Conservation (phyloP, 1,140 invertebrate genomes). For the Triops cancriformis region DNA sequence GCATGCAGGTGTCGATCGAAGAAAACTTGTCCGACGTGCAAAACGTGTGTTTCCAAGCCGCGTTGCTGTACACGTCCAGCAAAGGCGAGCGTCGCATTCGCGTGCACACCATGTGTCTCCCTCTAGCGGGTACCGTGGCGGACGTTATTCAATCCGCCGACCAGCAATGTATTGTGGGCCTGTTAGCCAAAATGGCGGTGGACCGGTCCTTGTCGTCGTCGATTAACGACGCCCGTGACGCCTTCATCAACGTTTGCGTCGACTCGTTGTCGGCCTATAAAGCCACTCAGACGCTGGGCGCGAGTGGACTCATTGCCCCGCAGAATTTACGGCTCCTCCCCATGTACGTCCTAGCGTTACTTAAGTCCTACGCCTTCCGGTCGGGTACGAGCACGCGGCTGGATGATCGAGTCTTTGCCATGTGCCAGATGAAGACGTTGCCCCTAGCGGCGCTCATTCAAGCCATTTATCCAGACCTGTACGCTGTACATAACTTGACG, state of each 20-base stretch:
- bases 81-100: conserved; percentile 95
- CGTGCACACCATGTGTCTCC: conserved; percentile 93
- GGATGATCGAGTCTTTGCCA: conserved; percentile 85
- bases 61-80: conserved; percentile 93
- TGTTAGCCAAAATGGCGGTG: conserved; percentile 94
- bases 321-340: conserved; percentile 70
- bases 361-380: conserved; percentile 84
- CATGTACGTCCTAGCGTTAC: conserved; percentile 76
- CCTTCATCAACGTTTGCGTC: conserved; percentile 87
- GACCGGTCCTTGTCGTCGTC: conserved; percentile 79
- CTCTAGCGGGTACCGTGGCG: conserved; percentile 69
- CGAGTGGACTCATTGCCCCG: conserved; percentile 60
- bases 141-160: conserved; percentile 90
- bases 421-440: conserved; percentile 87
- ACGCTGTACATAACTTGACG: conserved; percentile 71
- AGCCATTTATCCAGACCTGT: conserved; percentile 85
- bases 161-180: conserved; percentile 83
- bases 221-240: conserved; percentile 86
- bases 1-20: conserved; percentile 93
- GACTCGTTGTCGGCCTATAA: conserved; percentile 81
- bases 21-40: conserved; percentile 79
- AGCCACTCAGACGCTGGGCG: conserved; percentile 51
- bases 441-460: conserved; percentile 74
- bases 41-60: conserved; percentile 94
- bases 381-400: conserved; percentile 74